phyloP scores from a whole-genome alignment of 2,888 invertebrate genomes.

The Bibio marci region DNA sequence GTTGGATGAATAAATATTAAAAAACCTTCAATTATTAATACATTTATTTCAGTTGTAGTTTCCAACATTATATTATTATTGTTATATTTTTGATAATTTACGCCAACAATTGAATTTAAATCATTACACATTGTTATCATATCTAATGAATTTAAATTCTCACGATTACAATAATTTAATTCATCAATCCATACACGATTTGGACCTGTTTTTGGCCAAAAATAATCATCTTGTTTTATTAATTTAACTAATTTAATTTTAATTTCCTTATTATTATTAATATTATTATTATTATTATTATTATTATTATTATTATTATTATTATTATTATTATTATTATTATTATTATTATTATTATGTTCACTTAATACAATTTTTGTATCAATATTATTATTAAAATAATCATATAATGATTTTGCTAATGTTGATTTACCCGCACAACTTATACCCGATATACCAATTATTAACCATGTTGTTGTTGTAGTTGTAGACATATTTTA shows the following conservation, averaged over 20 bases:
- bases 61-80: slow-evolving; percentile 7
- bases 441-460: slow-evolving; percentile 65
- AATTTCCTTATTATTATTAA: slow-evolving; percentile 20
- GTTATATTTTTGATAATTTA: not conserved
- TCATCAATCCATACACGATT: slow-evolving; percentile 43
- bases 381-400: slow-evolving; percentile 20
- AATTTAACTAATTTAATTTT: slow-evolving; percentile 30
- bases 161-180: slow-evolving; percentile 58
- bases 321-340: slow-evolving; percentile 17
- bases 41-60: slow-evolving; percentile 18
- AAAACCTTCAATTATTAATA: slow-evolving; percentile 63
- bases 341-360: not conserved
- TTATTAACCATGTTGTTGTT: slow-evolving; percentile 37
- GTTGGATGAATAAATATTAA: slow-evolving; percentile 51
- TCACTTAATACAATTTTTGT: slow-evolving; percentile 7
- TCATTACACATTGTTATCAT: slow-evolving; percentile 52
- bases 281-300: not conserved
- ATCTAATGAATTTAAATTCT: slow-evolving; percentile 50
- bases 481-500: too few relatives aligned
- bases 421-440: slow-evolving; percentile 72
- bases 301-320: slow-evolving; percentile 18
- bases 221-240: slow-evolving; percentile 63
- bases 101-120: slow-evolving; percentile 20
- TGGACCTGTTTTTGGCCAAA: slow-evolving; percentile 44
- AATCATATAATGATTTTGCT: slow-evolving; percentile 35